Evolutionary conservation across 2,797 vertebrate species (phyloP), one percentile per base, ranked within the genome.

Genomic region (Coendou prehensilis): DNA sequence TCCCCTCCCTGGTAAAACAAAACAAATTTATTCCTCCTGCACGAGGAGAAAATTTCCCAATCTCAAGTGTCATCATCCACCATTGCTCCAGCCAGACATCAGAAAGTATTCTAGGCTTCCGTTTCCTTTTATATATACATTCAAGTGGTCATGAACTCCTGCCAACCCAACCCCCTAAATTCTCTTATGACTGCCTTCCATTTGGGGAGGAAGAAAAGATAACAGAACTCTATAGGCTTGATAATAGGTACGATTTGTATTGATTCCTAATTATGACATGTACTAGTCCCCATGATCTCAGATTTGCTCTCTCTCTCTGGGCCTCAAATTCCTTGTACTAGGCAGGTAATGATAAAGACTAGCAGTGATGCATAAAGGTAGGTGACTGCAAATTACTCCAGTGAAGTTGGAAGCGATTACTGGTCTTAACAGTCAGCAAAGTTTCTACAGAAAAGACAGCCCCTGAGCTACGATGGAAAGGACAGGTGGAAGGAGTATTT

Each of bases 141-240:
- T 15, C 64, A 45, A 22, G 28, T 4, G 23, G 2, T 6, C 79
- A 33, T 7, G 5, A 75, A 7, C 79, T 18, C 50, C n/a, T 7
- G 45, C 11, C 37, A 59, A 4, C 5, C 13, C 37, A 64, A 3
- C 22, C 23, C n/a, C 17, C 69, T 33, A 13, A 52, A 47, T 33
- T 20, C n/a, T 22, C 78, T 7, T 15, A 23, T 2, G 7, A 50
- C 50, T 18, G 23, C 9, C 30, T 63, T 37, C 69, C 9, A 50
- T 6, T 14, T 3, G 0, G 0, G 9, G 22, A 59, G 59, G 64
- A 57, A 26, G 28, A 54, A 22, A 0, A 28, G 13, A 9, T 11
- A 15, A 33, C 1, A 6, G 33, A 11, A 2, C 5, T 59, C 56
- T 3, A 41, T 6, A 59, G 28, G n/a, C 18, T 4, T 57, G 11